Conservation (phyloP, 1,140 invertebrate species). For the Macrostomum lignano region DNA sequence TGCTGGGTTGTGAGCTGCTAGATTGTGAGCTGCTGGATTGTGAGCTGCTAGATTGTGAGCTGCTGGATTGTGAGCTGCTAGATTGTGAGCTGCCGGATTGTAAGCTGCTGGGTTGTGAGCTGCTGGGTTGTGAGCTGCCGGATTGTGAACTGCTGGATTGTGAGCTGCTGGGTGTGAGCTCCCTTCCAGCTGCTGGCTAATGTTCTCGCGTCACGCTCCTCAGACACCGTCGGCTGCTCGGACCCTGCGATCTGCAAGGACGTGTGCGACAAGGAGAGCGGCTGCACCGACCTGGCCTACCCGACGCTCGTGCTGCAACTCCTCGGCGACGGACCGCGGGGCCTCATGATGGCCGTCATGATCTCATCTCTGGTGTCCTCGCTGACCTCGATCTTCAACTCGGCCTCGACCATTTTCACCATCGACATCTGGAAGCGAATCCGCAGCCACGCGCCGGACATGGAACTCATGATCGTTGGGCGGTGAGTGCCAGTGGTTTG, state of each 20-base stretch:
- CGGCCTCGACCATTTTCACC: slow-evolving; percentile 32
- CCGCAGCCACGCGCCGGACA: slow-evolving; percentile 25
- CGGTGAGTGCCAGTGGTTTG: slow-evolving; percentile 14
- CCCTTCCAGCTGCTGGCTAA: too few species aligned
- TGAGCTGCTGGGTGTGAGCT: too few species aligned
- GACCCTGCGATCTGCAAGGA: slow-evolving; percentile 12
- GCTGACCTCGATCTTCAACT: slow-evolving; percentile 34
- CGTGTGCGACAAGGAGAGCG: slow-evolving; percentile 14
- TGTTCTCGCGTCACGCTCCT: too few species aligned
- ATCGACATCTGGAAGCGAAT: slow-evolving; percentile 32
- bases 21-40: too few species aligned
- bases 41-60: too few species aligned
- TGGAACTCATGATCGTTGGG: slow-evolving; percentile 31
- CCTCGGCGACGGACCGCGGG: slow-evolving; percentile 21
- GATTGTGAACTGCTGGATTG: too few species aligned
- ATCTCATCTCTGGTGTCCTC: slow-evolving; percentile 33
- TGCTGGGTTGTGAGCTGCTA: too few species aligned
- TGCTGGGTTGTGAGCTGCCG: too few species aligned
- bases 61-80: too few species aligned
- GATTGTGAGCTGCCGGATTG: too few species aligned
- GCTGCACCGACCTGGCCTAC: slow-evolving; percentile 23
- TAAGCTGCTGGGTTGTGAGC: too few species aligned
- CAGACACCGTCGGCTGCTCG: slow-evolving; percentile 6
- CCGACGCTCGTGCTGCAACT: slow-evolving; percentile 18
- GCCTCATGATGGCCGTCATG: slow-evolving; percentile 33